phyloP scores from a whole-genome alignment of 1,140 invertebrate genomes.

The Lysiphlebus fabarum region DNA sequence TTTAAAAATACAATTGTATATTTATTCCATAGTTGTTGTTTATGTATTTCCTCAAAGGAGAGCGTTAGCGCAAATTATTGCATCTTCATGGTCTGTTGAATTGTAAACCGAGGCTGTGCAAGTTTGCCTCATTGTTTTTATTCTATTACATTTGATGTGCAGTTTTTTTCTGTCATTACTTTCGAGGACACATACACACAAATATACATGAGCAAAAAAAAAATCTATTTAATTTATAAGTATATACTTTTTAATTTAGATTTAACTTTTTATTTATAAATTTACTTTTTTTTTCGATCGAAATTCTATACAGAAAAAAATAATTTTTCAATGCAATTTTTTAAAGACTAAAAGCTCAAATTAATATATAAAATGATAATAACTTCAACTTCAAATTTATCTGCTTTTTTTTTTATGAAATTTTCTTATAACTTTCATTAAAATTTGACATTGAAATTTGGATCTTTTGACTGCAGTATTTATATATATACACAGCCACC shows the following conservation, averaged over 20 bases:
- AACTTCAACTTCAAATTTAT: not conserved
- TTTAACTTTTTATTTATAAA: too few species aligned
- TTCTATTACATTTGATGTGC: slow-evolving; percentile 1
- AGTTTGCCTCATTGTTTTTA: slow-evolving; percentile 20
- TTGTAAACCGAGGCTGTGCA: slow-evolving; percentile 22
- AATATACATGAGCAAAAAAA: not conserved
- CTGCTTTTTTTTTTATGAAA: not conserved
- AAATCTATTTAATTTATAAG: too few species aligned
- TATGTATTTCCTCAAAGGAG: slow-evolving; percentile 26
- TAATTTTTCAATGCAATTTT: not conserved
- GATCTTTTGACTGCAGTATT: too few species aligned
- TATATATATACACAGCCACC: slow-evolving; percentile 20
- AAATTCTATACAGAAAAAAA: not conserved
- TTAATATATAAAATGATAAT: too few species aligned
- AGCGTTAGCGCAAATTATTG: slow-evolving; percentile 42
- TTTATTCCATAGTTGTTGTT: slow-evolving; percentile 17
- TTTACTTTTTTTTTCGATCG: too few species aligned
- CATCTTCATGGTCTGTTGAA: slow-evolving; percentile 49
- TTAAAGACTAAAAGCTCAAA: too few species aligned
- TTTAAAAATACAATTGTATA: too few species aligned
- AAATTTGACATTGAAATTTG: slow-evolving; percentile 8
- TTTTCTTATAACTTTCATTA: slow-evolving; percentile 1
- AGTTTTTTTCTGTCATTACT: not conserved
- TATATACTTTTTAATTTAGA: too few species aligned
- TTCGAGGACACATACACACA: slow-evolving; percentile 3